Evolutionary conservation across 1,140 invertebrate genomes (phyloP).

Genomic region (Leptinotarsa undecemlineata): DNA sequence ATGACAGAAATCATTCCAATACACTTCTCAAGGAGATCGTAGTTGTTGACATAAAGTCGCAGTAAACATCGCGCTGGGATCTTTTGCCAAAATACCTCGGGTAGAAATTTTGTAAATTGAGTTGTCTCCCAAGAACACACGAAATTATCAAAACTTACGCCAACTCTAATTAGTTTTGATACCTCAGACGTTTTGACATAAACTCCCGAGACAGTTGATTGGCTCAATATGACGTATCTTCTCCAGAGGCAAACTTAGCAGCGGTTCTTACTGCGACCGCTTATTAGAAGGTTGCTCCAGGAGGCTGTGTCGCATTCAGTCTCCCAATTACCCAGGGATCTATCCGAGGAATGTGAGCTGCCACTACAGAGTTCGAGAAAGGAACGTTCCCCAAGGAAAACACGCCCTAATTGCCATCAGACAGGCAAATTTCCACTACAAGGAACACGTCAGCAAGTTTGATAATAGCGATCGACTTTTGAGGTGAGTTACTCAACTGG

Average conservation of each 20-base stretch:
- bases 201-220: background rate
- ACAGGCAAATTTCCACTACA: slow-evolving; percentile 73
- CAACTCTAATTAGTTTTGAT: slow-evolving; percentile 6
- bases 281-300: slow-evolving; percentile 65
- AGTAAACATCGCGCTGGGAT: no score
- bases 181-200: background rate
- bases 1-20: no score
- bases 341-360: slow-evolving; percentile 85
- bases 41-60: no score
- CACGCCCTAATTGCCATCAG: slow-evolving; percentile 73
- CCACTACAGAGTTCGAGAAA: slow-evolving; percentile 63
- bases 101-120: no score
- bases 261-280: slow-evolving; percentile 76
- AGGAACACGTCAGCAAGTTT: slow-evolving; percentile 76
- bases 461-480: slow-evolving; percentile 74
- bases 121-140: background rate
- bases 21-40: no score
- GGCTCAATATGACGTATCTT: background rate
- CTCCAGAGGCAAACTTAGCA: slow-evolving; percentile 69
- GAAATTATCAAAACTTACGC: background rate
- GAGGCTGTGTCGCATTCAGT: slow-evolving; percentile 66
- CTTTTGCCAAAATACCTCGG: no score
- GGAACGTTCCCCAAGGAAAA: slow-evolving; percentile 67
- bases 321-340: slow-evolving; percentile 84
- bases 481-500: slow-evolving; percentile 61